Evolutionary conservation across 2,888 invertebrate species (phyloP).

Genomic region (Cosmia pyralina): DNA sequence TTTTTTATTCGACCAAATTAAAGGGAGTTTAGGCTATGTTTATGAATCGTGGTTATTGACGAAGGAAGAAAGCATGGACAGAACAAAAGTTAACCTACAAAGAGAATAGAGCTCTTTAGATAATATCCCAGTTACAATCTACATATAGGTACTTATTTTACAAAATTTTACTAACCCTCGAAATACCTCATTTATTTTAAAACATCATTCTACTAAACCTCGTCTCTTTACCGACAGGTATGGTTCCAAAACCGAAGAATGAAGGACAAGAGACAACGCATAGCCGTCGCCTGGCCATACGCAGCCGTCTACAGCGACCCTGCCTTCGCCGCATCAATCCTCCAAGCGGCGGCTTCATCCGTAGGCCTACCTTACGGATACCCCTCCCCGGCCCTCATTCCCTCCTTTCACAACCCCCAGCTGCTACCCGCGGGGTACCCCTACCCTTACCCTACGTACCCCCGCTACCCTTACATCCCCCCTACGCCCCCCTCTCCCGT

Average conservation of each 20-base stretch:
- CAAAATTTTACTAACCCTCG: no score
- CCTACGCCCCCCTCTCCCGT: conserved; percentile 87
- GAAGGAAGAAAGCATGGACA: no score
- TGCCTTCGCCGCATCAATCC: conserved; percentile 96
- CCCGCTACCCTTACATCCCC: conserved; percentile 89
- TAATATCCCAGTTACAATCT: no score
- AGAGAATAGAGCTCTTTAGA: no score
- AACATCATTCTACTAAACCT: conserved; percentile 26
- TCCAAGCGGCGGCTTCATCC: conserved; percentile 96
- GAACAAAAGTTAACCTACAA: no score
- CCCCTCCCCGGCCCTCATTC: conserved; percentile 90
- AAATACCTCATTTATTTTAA: no score
- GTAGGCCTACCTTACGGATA: conserved; percentile 92
- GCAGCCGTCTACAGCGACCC: conserved; percentile 98
- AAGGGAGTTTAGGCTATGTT: no score
- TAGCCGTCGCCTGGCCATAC: conserved; percentile 98
- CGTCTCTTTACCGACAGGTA: conserved; percentile 91
- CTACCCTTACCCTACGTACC: conserved; percentile 90
- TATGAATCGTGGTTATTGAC: no score
- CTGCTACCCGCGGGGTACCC: conserved; percentile 89
- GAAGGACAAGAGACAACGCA: conserved; percentile 99
- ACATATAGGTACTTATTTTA: no score
- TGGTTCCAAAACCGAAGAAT: conserved; percentile 99
- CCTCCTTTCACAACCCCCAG: conserved; percentile 90
- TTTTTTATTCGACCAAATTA: no score